These are phyloP conservation scores for Crax fasciolata DNA, from an alignment of 2,797 vertebrate species.

Conservation along the genomic window DNA sequence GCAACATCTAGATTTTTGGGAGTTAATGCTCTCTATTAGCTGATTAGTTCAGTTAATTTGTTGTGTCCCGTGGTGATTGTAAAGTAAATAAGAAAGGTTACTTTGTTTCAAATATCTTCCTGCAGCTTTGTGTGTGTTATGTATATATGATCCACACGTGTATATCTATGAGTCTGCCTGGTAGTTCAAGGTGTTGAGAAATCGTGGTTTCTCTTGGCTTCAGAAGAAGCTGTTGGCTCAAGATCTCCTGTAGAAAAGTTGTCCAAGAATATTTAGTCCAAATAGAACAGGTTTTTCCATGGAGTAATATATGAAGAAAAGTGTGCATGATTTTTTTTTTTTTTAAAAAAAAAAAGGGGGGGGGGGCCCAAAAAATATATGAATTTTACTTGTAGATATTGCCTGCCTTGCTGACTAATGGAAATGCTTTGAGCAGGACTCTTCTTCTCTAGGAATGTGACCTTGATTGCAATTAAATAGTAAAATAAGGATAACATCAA, in stretches of 20 bases:
- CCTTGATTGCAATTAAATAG: background rate
- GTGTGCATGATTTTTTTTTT: rapidly evolving
- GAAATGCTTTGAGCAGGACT: background rate
- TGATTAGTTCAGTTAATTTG: constrained; percentile 73
- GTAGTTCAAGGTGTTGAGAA: constrained; percentile 14
- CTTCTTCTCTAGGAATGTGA: background rate
- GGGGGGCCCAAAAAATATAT: too few relatives aligned
- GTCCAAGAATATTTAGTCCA: background rate
- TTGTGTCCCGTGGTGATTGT: constrained; percentile 57
- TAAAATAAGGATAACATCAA: background rate
- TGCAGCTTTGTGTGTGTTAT: constrained; percentile 7
- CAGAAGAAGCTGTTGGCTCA: background rate
- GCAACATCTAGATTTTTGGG: constrained; percentile 19
- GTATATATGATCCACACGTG: background rate
- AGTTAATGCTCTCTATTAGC: constrained; percentile 65
- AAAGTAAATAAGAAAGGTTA: constrained; percentile 52
- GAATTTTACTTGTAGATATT: background rate
- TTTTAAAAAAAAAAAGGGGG: too few relatives aligned
- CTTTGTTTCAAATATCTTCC: constrained; percentile 29
- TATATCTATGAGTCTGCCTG: background rate
- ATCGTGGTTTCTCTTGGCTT: background rate
- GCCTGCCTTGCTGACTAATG: background rate
- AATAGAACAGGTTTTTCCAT: background rate
- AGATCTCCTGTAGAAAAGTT: background rate
- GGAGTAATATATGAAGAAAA: background rate